Percentiles rank a stretch among this genome's conserved stretches.
Conservation (phyloP, 2,888 invertebrate species). For the Stenodera caucasica region DNA sequence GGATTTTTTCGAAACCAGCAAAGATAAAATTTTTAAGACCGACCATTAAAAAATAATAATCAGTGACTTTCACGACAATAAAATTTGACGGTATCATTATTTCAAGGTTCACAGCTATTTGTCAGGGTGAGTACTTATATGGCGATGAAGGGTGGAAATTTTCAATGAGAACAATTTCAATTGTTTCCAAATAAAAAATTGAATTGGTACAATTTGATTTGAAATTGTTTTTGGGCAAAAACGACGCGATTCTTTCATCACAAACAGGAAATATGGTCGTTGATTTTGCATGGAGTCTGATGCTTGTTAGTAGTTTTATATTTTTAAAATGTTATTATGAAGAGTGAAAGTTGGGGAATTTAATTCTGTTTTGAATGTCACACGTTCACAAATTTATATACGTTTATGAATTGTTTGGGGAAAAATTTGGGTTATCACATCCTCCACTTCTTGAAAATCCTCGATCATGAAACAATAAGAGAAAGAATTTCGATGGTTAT, state of each 20-base stretch:
- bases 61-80: neutral
- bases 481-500: too few relatives aligned
- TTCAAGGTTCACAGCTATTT: neutral
- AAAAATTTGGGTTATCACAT: too few relatives aligned
- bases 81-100: neutral
- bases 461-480: too few relatives aligned
- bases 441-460: too few relatives aligned
- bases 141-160: too few relatives aligned
- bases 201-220: too few relatives aligned
- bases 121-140: too few relatives aligned
- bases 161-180: too few relatives aligned
- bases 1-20: too few relatives aligned
- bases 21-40: neutral
- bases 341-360: conserved; percentile 25
- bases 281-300: conserved; percentile 36
- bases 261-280: conserved; percentile 39
- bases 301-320: neutral
- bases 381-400: neutral
- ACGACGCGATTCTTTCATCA: conserved; percentile 33
- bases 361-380: conserved; percentile 29
- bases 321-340: conserved; percentile 19
- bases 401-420: too few relatives aligned
- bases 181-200: too few relatives aligned
- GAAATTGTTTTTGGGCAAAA: conserved; percentile 26
- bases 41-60: neutral